Evolutionary conservation across 2,113 vertebrate species (phyloP), one percentile per base, ranked within the genome.

Genomic region (Equus przewalskii): DNA sequence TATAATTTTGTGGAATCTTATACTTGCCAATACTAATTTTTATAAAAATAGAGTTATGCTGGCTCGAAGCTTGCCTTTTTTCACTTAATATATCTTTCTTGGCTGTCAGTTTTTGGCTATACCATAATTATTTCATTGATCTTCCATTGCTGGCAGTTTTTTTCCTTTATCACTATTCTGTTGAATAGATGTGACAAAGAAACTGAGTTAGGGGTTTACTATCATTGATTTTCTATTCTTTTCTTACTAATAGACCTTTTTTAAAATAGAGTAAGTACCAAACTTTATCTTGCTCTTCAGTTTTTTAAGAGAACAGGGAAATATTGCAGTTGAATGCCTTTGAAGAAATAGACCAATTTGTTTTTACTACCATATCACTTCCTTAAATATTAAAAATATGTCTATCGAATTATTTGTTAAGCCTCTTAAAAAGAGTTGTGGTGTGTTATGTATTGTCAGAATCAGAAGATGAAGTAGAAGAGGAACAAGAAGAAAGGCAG

Each of bases 401-500:
- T 60, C 9, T 78, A 15, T 69, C 62, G 95, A 60, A 62, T 69
- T 87, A 10, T 56, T 18, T 89, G 58, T 91, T 14, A 21, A 44
- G 19, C 33, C 5, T 86, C 54, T 87, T 83, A 56, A 88, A 83
- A 85, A 85, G 41, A 72, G 12, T 22, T 90, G 4, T 60, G 33
- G 80, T 91, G 0, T 46, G 13, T 95, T 82, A 21, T 97, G 6
- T 98, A 24, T 96, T 97, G 15, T 96, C 96, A 99, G 99, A 99
- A 97, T 99, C 99, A 54, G 99, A 99, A 97, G 99, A 99, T 97
- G 99, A 99, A 97, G 99, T 99, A 84, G 99, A 99, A 97, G 99
- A 99, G 95, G 99, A 99, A 85, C 98, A 98, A 95, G 99, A 99
- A 98, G 99, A 99, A 98, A 99, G 99, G 73, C 99, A 99, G 30